Base-by-base conservation (phyloP, 1,140 invertebrate species). In the Chionoecetes opilio region DNA sequence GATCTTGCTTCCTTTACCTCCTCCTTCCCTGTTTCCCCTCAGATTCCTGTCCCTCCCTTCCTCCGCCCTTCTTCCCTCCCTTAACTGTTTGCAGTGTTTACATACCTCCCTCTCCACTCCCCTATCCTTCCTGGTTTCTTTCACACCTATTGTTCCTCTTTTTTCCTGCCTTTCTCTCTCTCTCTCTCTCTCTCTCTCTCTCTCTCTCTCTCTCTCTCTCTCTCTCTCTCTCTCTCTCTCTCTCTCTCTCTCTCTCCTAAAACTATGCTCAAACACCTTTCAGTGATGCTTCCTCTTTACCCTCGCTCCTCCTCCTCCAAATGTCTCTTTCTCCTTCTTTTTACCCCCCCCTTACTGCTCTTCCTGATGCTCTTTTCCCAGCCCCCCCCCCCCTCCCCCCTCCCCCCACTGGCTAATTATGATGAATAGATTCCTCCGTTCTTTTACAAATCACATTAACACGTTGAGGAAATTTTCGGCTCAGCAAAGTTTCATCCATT, bases 371-470 rank as follows among this genome's bases (percentile, higher is more conserved):
- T 46, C 41, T 14, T 46, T 14, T 46, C n/a, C n/a, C 63, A n/a
- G 21, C 21, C n/a, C 11, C 63, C n/a, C 63, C 21, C n/a, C 63
- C n/a, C 63, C n/a, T 26, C 63, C n/a, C 21, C 21, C n/a, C 63
- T 26, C n/a, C 21, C 21, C n/a, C 3, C n/a, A 5, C n/a, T n/a
- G 5, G 63, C 63, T 75, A 75, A 75, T 75, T 75, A n/a, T n/a
- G 63, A 75, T 26, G 63, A 75, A 75, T 75, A 75, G 21, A n/a
- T 75, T 75, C n/a, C 63, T 75, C 21, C 21, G 63, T 75, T 75
- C 63, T n/a, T n/a, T 75, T 75, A 75, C 63, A 75, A 75, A 75
- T 75, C 63, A 75, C 63, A 75, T 75, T 75, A n/a, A 75, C 63
- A 53, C n/a, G 63, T 75, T 75, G 21, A 26, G 63, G 63, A 75